phyloP scores from a whole-genome alignment of 2,888 invertebrate genomes.

The Nomada goodeniana region DNA sequence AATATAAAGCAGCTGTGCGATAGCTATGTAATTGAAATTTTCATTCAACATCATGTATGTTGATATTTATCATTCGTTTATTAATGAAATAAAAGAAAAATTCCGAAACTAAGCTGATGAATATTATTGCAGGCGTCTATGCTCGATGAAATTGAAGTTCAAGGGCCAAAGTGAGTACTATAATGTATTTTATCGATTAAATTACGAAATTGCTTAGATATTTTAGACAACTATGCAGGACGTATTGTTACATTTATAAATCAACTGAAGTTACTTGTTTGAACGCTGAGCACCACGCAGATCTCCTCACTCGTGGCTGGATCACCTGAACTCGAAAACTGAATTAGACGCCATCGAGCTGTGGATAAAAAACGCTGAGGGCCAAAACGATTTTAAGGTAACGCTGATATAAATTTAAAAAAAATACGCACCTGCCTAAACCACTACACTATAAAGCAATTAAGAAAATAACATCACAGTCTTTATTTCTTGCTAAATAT shows the following conservation, averaged over 20 bases:
- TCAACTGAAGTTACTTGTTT: conserved; percentile 10
- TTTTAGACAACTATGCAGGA: background rate
- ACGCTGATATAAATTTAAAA: background rate
- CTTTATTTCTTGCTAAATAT: no score
- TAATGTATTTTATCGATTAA: background rate
- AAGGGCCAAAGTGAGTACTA: conserved; percentile 13
- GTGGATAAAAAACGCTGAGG: conserved; percentile 70
- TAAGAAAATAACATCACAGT: background rate
- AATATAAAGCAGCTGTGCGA: no score
- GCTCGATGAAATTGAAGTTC: background rate
- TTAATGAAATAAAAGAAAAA: background rate
- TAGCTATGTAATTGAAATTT: no score
- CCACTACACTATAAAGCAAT: background rate
- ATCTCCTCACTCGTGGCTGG: conserved; percentile 67
- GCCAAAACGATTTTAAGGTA: conserved; percentile 50
- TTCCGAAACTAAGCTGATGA: background rate
- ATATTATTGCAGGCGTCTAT: background rate
- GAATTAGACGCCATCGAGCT: conserved; percentile 72
- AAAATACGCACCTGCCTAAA: background rate
- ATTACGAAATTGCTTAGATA: background rate
- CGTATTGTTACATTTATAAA: background rate
- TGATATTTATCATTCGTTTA: background rate
- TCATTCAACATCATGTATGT: no score
- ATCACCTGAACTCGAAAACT: conserved; percentile 69
- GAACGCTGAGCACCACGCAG: background rate